Evolutionary conservation across 2,888 invertebrate species (phyloP).

Genomic region (Frankliniella fusca): DNA sequence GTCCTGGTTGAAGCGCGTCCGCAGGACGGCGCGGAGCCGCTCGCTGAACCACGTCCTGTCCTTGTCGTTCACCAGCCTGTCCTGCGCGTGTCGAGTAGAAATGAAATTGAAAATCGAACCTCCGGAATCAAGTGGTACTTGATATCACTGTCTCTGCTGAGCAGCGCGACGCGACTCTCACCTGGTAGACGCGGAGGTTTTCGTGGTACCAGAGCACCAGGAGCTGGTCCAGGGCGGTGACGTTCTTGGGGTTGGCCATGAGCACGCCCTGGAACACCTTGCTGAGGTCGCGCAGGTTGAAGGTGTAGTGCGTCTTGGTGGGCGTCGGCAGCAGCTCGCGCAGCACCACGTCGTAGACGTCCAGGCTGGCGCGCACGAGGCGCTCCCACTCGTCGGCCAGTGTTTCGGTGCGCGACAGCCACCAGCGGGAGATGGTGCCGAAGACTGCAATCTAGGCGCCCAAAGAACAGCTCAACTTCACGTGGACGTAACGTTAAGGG

Average conservation of each 20-base stretch:
- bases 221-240: conserved; percentile 59
- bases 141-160: background rate
- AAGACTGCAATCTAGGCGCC: conserved; percentile 57
- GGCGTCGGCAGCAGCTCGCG: conserved; percentile 78
- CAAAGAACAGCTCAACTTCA: no score
- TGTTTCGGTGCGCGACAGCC: conserved; percentile 52
- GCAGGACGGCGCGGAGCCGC: conserved; percentile 57
- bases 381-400: conserved; percentile 40
- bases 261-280: conserved; percentile 78
- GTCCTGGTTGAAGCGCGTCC: conserved; percentile 43
- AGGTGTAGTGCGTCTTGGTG: conserved; percentile 84
- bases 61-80: conserved; percentile 71
- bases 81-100: conserved; percentile 52
- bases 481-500: no score
- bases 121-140: no score
- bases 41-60: conserved; percentile 71
- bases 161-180: background rate
- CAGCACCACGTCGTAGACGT: conserved; percentile 62
- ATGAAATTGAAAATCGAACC: background rate
- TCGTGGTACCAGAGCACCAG: conserved; percentile 86
- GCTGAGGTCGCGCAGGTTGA: conserved; percentile 81
- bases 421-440: conserved; percentile 64
- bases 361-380: conserved; percentile 62
- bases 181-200: conserved; percentile 69
- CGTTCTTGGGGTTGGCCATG: conserved; percentile 61